These are phyloP conservation scores for Apogon hyalosoma DNA, from an alignment of 2,797 vertebrate species.

Conservation along the genomic window DNA sequence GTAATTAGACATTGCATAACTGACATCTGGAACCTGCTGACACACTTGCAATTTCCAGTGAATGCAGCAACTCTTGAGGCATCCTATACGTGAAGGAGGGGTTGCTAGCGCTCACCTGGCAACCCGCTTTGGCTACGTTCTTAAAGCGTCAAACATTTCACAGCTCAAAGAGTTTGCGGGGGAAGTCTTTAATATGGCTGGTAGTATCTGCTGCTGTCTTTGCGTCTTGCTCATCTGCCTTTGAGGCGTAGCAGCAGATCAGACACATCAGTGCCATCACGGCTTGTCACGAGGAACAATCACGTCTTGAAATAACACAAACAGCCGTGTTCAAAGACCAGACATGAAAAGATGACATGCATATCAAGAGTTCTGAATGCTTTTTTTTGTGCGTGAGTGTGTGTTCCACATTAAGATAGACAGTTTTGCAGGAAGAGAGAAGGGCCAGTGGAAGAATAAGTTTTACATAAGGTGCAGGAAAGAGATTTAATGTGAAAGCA, in stretches of 20 bases:
- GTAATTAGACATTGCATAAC: slow-evolving; percentile 79
- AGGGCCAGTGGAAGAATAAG: slow-evolving; percentile 23
- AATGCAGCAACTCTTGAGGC: slow-evolving; percentile 71
- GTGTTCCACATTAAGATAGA: slow-evolving; percentile 43
- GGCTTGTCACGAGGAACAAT: slow-evolving; percentile 75
- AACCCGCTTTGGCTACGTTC: slow-evolving; percentile 52
- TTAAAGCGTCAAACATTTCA: slow-evolving; percentile 76
- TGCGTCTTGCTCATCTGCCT: slow-evolving; percentile 63
- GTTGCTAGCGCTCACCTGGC: slow-evolving; percentile 69
- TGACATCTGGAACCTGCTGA: slow-evolving; percentile 80
- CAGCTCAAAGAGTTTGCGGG: slow-evolving; percentile 68
- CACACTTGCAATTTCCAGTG: slow-evolving; percentile 71
- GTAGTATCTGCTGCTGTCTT: slow-evolving; percentile 55
- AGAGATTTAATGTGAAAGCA: slow-evolving; percentile 60
- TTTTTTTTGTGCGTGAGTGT: slow-evolving; percentile 16
- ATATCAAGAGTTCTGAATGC: slow-evolving; percentile 61
- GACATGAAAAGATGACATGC: slow-evolving; percentile 74
- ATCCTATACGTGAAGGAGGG: slow-evolving; percentile 58
- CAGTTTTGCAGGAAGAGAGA: slow-evolving; percentile 38
- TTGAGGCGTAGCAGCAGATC: slow-evolving; percentile 70
- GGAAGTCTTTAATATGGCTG: slow-evolving; percentile 72
- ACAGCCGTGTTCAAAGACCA: slow-evolving; percentile 75
- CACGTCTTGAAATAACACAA: slow-evolving; percentile 77
- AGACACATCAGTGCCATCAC: slow-evolving; percentile 71
- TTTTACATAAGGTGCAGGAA: slow-evolving; percentile 53